Evolutionary conservation across 2,888 invertebrate genomes (phyloP).

Genomic region (Coelopa pilipes): DNA sequence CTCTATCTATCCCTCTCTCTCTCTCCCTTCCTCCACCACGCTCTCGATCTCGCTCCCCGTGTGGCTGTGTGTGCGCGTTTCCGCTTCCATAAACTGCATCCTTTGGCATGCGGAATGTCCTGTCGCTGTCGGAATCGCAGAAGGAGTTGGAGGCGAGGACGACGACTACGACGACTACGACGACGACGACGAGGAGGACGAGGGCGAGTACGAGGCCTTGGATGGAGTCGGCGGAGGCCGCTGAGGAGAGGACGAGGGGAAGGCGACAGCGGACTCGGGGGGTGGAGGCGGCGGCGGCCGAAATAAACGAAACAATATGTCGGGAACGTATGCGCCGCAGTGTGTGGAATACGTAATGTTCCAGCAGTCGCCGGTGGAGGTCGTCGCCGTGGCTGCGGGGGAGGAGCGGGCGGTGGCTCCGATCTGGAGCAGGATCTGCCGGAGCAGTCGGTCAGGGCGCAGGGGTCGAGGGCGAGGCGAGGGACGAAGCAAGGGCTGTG

Average conservation of each 20-base stretch:
- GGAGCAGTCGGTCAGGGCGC: neutral
- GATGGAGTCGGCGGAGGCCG: neutral
- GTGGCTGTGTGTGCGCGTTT: conserved; percentile 8
- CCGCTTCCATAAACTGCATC: conserved; percentile 10
- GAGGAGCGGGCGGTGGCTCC: too few relatives aligned
- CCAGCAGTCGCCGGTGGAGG: neutral
- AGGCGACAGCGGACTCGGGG: neutral
- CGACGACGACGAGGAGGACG: too few relatives aligned
- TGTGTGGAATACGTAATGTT: conserved; percentile 22
- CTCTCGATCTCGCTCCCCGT: neutral
- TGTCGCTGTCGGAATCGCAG: neutral
- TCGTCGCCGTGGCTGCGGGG: too few relatives aligned
- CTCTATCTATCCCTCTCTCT: neutral
- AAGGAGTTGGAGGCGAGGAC: neutral
- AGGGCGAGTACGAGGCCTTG: too few relatives aligned
- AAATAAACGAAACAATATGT: conserved; percentile 32
- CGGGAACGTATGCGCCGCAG: conserved; percentile 24
- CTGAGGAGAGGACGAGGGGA: neutral
- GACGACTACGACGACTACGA: too few relatives aligned
- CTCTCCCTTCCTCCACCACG: too few relatives aligned
- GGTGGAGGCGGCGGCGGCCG: neutral
- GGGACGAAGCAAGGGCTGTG: conserved; percentile 7
- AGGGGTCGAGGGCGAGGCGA: neutral
- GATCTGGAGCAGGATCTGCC: neutral
- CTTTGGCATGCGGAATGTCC: conserved; percentile 22